Percentiles rank a stretch among this genome's conserved stretches.
Conservation (phyloP, 2,888 invertebrate species). For the Meganola albula region DNA sequence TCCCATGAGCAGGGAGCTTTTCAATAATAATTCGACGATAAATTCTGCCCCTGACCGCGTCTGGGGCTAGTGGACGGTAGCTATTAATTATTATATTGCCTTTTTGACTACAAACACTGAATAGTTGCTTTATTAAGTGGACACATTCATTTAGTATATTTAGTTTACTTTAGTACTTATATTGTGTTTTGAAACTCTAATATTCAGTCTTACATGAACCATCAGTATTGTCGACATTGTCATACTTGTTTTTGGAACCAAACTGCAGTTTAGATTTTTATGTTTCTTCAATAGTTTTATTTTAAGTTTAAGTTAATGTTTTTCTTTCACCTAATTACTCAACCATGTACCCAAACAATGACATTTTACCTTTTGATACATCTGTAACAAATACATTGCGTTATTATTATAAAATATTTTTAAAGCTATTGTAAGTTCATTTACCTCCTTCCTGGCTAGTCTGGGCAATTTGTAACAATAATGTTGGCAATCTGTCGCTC, state of each 20-base stretch:
- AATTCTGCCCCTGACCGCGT: constrained; percentile 52
- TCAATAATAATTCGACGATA: constrained; percentile 65
- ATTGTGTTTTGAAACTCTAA: constrained; percentile 18
- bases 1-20: constrained; percentile 44
- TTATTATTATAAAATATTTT: constrained; percentile 13
- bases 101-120: constrained; percentile 50
- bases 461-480: constrained; percentile 67
- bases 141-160: constrained; percentile 25
- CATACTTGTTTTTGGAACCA: background rate
- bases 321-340: no score
- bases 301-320: no score
- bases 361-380: no score
- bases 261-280: no score
- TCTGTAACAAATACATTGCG: no score
- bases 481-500: constrained; percentile 69
- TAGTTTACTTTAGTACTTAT: no score
- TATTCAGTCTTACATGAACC: constrained; percentile 3
- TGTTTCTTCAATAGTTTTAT: no score
- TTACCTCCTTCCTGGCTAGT: constrained; percentile 51
- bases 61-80: constrained; percentile 37
- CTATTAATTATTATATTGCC: constrained; percentile 65
- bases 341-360: no score
- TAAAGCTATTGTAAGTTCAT: constrained; percentile 39
- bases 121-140: constrained; percentile 56
- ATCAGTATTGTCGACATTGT: constrained; percentile 1